Conservation (phyloP, 2,797 vertebrate species). For the Aulostomus chinensis region DNA sequence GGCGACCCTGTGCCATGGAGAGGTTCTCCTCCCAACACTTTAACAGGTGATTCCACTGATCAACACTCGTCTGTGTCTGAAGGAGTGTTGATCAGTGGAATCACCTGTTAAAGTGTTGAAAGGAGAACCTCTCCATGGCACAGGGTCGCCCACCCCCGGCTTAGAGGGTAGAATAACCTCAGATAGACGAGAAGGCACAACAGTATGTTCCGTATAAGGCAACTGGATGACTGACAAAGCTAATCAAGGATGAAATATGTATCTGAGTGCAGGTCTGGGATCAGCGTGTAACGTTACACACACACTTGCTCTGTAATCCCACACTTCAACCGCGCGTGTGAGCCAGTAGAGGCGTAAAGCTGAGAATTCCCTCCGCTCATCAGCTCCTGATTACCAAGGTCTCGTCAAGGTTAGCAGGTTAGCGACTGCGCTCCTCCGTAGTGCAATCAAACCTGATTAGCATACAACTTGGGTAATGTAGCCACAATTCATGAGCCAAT, state of each 20-base stretch:
- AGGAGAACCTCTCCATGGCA: no score
- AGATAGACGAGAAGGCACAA: no score
- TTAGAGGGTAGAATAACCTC: no score
- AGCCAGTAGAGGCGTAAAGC: background rate
- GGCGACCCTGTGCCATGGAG: no score
- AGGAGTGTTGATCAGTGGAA: no score
- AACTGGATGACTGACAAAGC: constrained; percentile 1
- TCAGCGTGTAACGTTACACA: background rate
- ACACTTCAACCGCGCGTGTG: background rate
- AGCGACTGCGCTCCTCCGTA: constrained; percentile 48
- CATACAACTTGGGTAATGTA: constrained; percentile 72
- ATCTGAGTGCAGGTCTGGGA: background rate
- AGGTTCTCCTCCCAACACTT: no score
- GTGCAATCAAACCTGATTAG: constrained; percentile 77
- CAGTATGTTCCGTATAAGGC: background rate
- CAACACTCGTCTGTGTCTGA: no score
- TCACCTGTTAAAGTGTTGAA: no score
- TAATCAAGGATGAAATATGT: background rate
- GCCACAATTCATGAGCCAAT: constrained; percentile 67
- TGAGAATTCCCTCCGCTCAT: constrained; percentile 48
- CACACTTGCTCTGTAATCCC: background rate
- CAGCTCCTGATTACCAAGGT: constrained; percentile 69
- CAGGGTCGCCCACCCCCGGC: no score
- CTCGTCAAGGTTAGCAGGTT: constrained; percentile 70
- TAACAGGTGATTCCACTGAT: no score